Evolutionary conservation across 2,113 vertebrate genomes (phyloP), one percentile per base, ranked within the genome.

Genomic region (Lasiurus cinereus): DNA sequence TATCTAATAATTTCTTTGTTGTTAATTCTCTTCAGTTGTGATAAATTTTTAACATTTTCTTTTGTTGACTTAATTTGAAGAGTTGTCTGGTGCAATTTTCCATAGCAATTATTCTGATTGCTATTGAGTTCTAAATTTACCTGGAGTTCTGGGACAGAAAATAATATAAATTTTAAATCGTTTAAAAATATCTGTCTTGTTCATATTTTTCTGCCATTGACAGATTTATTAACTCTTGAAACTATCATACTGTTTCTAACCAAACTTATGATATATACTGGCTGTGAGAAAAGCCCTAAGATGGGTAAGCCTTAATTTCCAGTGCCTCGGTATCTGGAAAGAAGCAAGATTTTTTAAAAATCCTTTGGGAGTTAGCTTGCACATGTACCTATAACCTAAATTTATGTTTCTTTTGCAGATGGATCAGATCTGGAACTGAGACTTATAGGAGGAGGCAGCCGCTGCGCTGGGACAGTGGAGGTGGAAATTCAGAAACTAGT

Each of bases 401-500:
- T 56, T 22, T 69, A 18, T 83, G 56, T 80, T 94, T 94, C 24
- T 80, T 95, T 91, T 93, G 69, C 90, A 97, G 97, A 97, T 79
- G 91, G 95, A 69, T 82, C 97, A 22, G 95, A 96, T 82, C 67
- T 97, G 29, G 19, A 97, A 24, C 54, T 97, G 48, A 96, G 91
- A 33, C 95, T 97, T 50, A 22, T 9, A 36, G 97, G 96, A 50
- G 97, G 97, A 76, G 90, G 86, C 14, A 97, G 96, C 22, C 94
- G 13, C 43, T 97, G 97, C 77, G 89, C 97, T 19, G 97, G 97
- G 24, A 67, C 18, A 50, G 95, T 96, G 48, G 96, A 97, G 29
- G 96, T 97, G 56, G 94, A 94, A 80, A 96, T 97, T 85, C 95
- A 95, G 87, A 96, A 95, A 46, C 36, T 94, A 27, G 1, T 43